phyloP scores from a whole-genome alignment of 2,113 vertebrate species.

The Rhynchomys soricoides region DNA sequence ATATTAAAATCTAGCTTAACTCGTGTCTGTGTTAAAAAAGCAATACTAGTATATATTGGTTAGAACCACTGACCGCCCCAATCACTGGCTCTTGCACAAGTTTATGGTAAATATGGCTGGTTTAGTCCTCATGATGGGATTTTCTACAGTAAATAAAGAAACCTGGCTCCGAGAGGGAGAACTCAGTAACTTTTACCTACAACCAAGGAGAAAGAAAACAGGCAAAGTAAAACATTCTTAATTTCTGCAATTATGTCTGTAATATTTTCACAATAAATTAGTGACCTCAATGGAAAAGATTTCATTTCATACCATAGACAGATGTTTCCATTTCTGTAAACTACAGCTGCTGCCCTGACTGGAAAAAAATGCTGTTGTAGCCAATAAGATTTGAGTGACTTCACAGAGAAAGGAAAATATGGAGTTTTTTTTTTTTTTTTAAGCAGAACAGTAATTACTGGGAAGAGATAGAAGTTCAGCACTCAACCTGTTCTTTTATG shows the following conservation, averaged over 20 bases:
- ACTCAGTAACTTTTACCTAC: not conserved
- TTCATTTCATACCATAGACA: not conserved
- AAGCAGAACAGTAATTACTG: too few species aligned
- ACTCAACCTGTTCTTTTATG: not conserved
- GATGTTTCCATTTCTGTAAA: not conserved
- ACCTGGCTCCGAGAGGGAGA: not conserved
- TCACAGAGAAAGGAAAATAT: not conserved
- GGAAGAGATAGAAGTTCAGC: rapidly evolving
- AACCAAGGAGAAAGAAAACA: not conserved
- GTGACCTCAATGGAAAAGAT: not conserved
- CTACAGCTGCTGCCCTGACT: too few species aligned
- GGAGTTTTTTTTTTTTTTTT: not conserved
- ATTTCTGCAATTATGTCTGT: not conserved
- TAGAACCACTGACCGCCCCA: not conserved
- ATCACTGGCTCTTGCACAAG: not conserved
- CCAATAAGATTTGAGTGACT: not conserved
- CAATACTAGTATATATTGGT: too few species aligned
- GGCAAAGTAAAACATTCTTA: not conserved
- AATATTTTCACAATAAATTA: not conserved
- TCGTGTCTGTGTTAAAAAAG: too few species aligned
- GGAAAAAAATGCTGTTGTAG: not conserved
- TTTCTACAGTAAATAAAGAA: slow-evolving; percentile 5
- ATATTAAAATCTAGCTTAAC: not conserved
- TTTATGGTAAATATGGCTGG: not conserved
- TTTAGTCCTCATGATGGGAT: not conserved